Evolutionary conservation across 2,113 vertebrate genomes (phyloP), one percentile per base, ranked within the genome.

Genomic region (Picathartes gymnocephalus): DNA sequence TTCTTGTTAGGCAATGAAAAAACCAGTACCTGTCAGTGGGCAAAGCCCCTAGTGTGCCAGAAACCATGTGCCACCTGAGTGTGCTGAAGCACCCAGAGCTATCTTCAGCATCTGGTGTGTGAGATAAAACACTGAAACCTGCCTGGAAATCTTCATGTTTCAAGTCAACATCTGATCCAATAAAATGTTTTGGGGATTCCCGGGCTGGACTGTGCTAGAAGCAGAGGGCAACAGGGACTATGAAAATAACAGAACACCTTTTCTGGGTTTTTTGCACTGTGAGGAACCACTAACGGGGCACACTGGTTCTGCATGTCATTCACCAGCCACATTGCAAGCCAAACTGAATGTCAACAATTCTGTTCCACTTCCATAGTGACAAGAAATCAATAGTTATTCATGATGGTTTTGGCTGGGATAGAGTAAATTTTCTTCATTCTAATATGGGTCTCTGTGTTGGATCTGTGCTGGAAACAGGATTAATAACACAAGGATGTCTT

Each of bases 1-100:
- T 54, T 82, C 74, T 93, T 91, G 35, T 86, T 78, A 93, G 57
- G 90, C 53, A 90, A 47, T 73, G 62, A 87, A 81, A 88, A 69
- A 31, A 18, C 0, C 16, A 66, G 54, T 58, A 86, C 30, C 35
- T 90, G 30, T 72, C 62, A 77, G 45, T n/a, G 47, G 91, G 56
- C 1, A 6, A 58, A 35, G 33, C 3, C 35, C 10, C 24, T 83
- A 15, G n/a, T 60, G 56, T 47, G 35, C 35, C 54, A 82, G 51
- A 79, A 97, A 58, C 39, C 33, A 80, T 1, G 7, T 60, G 72
- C n/a, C 70, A 66, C 56, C 72, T 81, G 21, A 91, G 48, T 0
- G 0, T 33, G 33, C 53, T 76, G 15, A 71, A 51, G 57, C n/a
- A 68, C 23, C 14, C 58, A 64, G 25, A 69, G 57, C 22, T 90